phyloP scores from a whole-genome alignment of 30 jellyfish, hydroid and myxozoan genomes.

The Catostylus mosaicus region DNA sequence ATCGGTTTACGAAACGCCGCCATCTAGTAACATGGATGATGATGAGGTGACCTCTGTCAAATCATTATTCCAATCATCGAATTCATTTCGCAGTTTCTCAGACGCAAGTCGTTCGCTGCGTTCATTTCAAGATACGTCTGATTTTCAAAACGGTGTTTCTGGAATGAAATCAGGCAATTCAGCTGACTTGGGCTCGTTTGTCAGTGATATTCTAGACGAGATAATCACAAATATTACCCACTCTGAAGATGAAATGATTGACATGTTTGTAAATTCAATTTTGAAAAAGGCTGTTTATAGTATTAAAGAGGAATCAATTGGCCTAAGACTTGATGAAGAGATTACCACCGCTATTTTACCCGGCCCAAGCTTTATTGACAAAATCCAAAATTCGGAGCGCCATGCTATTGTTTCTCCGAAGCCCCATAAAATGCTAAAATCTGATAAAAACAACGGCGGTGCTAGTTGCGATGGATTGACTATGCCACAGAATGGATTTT shows the following conservation, averaged over 20 bases:
- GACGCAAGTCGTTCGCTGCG: neutral
- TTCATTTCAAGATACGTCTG: neutral
- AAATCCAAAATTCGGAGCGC: no score
- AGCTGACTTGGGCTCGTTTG: neutral
- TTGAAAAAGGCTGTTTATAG: neutral
- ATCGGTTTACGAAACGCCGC: neutral
- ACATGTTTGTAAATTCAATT: neutral
- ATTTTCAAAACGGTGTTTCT: neutral
- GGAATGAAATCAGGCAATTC: no score
- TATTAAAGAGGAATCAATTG: neutral
- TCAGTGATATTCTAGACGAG: neutral
- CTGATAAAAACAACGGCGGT: no score
- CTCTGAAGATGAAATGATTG: slow-evolving; percentile 16
- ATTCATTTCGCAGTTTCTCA: neutral
- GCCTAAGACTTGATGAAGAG: no score
- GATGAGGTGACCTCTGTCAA: neutral
- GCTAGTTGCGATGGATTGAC: no score
- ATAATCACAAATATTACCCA: neutral
- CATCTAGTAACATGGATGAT: neutral
- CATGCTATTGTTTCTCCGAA: no score
- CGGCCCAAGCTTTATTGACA: no score
- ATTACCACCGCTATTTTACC: no score
- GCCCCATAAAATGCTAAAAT: no score
- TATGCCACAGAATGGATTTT: no score
- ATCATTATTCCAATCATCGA: neutral